Evolutionary conservation across 2,113 vertebrate genomes (phyloP).

Genomic region (Python bivittatus): DNA sequence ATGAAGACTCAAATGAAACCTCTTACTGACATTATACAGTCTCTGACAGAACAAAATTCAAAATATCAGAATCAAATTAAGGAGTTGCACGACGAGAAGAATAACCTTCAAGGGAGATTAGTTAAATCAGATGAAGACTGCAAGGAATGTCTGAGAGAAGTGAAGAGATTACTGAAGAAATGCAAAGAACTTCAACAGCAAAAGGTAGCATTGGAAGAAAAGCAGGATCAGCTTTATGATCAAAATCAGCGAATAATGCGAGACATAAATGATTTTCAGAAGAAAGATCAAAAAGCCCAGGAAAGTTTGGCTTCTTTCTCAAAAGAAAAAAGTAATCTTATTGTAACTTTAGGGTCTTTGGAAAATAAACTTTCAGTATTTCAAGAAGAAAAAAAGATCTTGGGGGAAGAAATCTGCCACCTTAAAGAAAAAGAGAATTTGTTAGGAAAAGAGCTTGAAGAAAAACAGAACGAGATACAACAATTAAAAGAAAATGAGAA

Average conservation of each 20-base stretch:
- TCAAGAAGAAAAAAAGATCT: conserved; percentile 57
- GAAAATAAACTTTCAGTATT: conserved; percentile 39
- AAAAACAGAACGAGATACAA: conserved; percentile 46
- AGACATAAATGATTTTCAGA: conserved; percentile 52
- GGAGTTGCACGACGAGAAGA: conserved; percentile 65
- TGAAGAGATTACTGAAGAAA: conserved; percentile 62
- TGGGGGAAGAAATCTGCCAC: conserved; percentile 38
- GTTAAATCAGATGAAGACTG: conserved; percentile 58
- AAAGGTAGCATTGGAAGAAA: conserved; percentile 61
- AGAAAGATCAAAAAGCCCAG: conserved; percentile 54
- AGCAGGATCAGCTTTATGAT: conserved; percentile 54
- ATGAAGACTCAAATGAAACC: conserved; percentile 55
- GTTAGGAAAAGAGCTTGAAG: conserved; percentile 56
- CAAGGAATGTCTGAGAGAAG: conserved; percentile 61
- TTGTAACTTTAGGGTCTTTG: conserved; percentile 45
- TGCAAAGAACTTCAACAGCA: conserved; percentile 63
- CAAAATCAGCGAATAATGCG: conserved; percentile 63
- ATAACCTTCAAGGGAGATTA: conserved; percentile 52
- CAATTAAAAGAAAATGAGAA: conserved; percentile 58
- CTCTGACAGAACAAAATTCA: conserved; percentile 57
- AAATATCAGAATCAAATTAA: conserved; percentile 52
- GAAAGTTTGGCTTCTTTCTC: conserved; percentile 42
- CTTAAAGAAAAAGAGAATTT: conserved; percentile 53
- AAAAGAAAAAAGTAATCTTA: conserved; percentile 51
- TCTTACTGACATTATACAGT: conserved; percentile 54